Percentiles rank a stretch among this genome's conserved stretches.
These are phyloP conservation scores for Tetraneura akinire DNA, from an alignment of 1,140 invertebrate species.

Conservation along the genomic window DNA sequence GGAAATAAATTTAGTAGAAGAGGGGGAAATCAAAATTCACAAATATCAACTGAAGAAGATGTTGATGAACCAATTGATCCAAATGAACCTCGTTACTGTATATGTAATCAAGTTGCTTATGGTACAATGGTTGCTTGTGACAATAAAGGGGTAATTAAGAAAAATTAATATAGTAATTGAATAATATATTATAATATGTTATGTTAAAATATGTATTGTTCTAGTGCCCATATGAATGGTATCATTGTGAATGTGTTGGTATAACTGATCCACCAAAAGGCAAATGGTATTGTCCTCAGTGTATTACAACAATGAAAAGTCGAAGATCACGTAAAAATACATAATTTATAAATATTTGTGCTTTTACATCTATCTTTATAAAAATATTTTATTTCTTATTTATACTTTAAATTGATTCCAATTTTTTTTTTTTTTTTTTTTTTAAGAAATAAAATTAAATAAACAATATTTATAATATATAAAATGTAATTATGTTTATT, in stretches of 20 bases:
- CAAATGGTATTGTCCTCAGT: slow-evolving; percentile 98
- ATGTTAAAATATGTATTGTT: slow-evolving; percentile 24
- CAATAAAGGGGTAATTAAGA: slow-evolving; percentile 83
- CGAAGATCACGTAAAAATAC: slow-evolving; percentile 61
- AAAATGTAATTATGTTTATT: no score
- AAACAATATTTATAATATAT: slow-evolving; percentile 6
- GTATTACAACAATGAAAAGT: slow-evolving; percentile 82
- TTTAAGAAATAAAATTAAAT: not conserved
- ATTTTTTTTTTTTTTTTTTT: slow-evolving; percentile 1
- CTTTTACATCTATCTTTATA: not conserved
- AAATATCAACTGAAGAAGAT: slow-evolving; percentile 34
- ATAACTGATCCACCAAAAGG: slow-evolving; percentile 94
- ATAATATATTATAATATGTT: not conserved
- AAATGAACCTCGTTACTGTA: slow-evolving; percentile 93
- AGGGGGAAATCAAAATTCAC: slow-evolving; percentile 33
- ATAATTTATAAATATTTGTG: not conserved
- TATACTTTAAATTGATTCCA: slow-evolving; percentile 11
- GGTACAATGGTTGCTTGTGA: slow-evolving; percentile 99
- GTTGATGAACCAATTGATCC: slow-evolving; percentile 65
- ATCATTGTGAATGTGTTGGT: slow-evolving; percentile 96
- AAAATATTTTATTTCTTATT: not conserved
- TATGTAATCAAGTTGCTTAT: slow-evolving; percentile 97
- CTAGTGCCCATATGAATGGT: slow-evolving; percentile 97
- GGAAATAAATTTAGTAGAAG: slow-evolving; percentile 24
- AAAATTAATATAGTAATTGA: slow-evolving; percentile 44